Evolutionary conservation across 1,140 invertebrate genomes (phyloP).

Genomic region (Aphelinus atriplicis): DNA sequence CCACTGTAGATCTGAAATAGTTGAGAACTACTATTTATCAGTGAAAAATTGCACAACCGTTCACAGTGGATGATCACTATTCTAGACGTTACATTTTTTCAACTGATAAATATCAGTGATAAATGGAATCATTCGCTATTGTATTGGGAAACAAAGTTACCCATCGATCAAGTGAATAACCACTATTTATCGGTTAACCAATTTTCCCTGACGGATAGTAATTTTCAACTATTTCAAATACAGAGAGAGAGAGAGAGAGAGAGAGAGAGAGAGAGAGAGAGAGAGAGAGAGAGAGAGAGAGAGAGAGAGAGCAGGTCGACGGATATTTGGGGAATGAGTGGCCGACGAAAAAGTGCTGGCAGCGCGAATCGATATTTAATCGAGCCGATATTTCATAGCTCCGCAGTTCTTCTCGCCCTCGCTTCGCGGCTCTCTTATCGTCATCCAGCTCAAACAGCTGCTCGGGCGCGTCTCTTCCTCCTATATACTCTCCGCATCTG

Average conservation of each 20-base stretch:
- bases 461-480: neutral
- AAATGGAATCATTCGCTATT: no score
- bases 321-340: neutral
- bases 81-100: no score
- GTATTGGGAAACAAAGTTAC: no score
- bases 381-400: conserved; percentile 42
- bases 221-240: neutral
- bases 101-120: no score
- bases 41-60: no score
- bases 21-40: no score
- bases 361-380: conserved; percentile 38
- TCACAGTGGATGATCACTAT: no score
- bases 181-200: no score
- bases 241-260: neutral
- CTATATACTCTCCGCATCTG: neutral
- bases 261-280: no score
- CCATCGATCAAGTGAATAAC: no score
- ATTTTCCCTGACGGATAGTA: no score
- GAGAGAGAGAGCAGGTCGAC: neutral
- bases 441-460: neutral
- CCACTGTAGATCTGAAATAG: no score
- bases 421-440: neutral
- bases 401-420: conserved; percentile 3
- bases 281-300: neutral
- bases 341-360: conserved; percentile 34